Conservation (phyloP, 2,113 vertebrate species). For the Chaenogobius annularis region DNA sequence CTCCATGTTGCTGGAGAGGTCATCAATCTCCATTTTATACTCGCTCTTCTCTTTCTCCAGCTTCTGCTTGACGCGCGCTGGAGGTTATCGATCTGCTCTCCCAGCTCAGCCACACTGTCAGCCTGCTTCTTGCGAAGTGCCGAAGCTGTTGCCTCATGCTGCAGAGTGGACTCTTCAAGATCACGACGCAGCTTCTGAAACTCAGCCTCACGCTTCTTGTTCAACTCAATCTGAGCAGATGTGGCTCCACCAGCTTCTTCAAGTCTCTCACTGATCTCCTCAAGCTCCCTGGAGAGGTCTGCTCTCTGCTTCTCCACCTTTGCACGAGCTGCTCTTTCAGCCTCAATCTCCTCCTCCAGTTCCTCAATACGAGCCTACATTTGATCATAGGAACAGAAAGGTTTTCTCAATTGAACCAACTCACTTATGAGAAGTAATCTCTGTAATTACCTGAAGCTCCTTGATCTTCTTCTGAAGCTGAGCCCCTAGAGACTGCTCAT, state of each 20-base stretch:
- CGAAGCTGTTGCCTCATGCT: slow-evolving; percentile 46
- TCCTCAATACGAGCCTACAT: slow-evolving; percentile 22
- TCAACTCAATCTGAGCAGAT: slow-evolving; percentile 54
- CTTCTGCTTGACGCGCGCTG: no score
- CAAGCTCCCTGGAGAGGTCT: slow-evolving; percentile 81
- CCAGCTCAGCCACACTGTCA: slow-evolving; percentile 29
- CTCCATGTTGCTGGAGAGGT: slow-evolving; percentile 57
- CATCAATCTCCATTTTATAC: no score
- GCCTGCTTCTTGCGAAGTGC: slow-evolving; percentile 59
- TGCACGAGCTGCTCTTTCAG: slow-evolving; percentile 77
- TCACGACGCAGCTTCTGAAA: slow-evolving; percentile 63
- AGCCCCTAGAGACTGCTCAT: no score
- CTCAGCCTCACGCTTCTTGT: slow-evolving; percentile 65
- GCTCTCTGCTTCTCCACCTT: slow-evolving; percentile 81
- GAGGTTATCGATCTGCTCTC: no score
- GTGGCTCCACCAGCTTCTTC: slow-evolving; percentile 49
- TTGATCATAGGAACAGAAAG: neutral
- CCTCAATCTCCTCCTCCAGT: slow-evolving; percentile 81
- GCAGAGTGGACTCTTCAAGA: slow-evolving; percentile 59
- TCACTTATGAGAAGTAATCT: neutral
- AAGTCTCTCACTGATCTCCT: slow-evolving; percentile 65
- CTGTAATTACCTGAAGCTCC: no score
- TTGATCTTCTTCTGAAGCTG: no score
- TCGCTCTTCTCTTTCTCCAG: no score
- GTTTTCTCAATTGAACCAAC: neutral